Evolutionary conservation across 1,140 invertebrate genomes (phyloP).

Genomic region (Sminthurinus signatus): DNA sequence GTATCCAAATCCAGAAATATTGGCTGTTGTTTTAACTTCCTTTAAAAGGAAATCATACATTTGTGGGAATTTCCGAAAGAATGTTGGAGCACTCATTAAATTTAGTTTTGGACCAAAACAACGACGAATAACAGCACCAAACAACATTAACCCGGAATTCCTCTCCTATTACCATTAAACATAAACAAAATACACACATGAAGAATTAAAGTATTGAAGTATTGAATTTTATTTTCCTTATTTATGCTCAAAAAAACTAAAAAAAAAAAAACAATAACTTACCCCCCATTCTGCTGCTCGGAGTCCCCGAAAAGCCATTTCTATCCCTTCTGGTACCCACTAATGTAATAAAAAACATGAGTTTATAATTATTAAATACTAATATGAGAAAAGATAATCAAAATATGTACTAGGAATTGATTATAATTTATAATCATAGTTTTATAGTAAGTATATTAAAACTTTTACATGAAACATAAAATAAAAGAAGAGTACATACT

Average conservation of each 20-base stretch:
- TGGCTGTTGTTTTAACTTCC: conserved; percentile 49
- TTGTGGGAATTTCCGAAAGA: conserved; percentile 75
- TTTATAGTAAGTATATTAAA: too few species aligned
- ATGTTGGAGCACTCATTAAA: conserved; percentile 58
- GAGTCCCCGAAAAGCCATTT: conserved; percentile 66
- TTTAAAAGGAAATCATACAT: conserved; percentile 70
- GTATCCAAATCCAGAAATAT: neutral
- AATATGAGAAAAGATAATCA: too few species aligned
- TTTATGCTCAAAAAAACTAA: neutral
- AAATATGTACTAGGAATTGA: too few species aligned
- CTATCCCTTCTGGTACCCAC: conserved; percentile 65
- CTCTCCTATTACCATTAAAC: conserved; percentile 54
- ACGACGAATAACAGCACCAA: conserved; percentile 73
- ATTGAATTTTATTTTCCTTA: neutral
- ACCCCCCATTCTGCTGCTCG: conserved; percentile 70
- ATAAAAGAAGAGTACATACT: too few species aligned
- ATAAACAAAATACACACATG: too few species aligned
- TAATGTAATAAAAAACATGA: too few species aligned
- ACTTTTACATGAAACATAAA: too few species aligned
- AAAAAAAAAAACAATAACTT: conserved; percentile 45
- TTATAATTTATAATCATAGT: too few species aligned
- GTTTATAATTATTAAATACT: too few species aligned
- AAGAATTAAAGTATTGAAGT: too few species aligned
- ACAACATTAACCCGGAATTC: conserved; percentile 79
- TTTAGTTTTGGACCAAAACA: conserved; percentile 82